Conservation (phyloP, 2,888 invertebrate species). For the Hirtodrosophila histrioides region DNA sequence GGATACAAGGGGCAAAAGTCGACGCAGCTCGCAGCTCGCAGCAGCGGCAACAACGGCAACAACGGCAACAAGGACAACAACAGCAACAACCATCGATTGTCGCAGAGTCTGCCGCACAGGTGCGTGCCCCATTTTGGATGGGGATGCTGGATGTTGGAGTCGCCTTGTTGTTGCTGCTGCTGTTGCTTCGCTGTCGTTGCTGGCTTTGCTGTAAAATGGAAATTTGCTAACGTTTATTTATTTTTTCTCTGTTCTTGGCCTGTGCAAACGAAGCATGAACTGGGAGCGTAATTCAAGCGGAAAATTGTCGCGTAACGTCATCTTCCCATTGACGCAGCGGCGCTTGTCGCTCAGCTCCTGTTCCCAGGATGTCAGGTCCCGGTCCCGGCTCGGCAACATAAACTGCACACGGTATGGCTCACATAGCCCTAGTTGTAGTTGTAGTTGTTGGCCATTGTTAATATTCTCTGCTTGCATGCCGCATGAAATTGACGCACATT, state of each 20-base stretch:
- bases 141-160: constrained; percentile 26
- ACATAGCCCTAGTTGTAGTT: constrained; percentile 56
- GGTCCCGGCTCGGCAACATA: constrained; percentile 34
- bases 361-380: constrained; percentile 21
- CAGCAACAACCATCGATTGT: constrained; percentile 62
- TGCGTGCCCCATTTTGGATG: constrained; percentile 51
- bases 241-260: constrained; percentile 57
- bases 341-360: constrained; percentile 47
- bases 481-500: constrained; percentile 68
- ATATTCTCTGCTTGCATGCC: constrained; percentile 59
- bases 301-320: constrained; percentile 81
- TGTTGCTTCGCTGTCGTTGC: constrained; percentile 33
- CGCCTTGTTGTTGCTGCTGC: constrained; percentile 25
- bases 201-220: constrained; percentile 70
- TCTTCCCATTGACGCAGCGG: constrained; percentile 65
- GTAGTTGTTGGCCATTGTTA: constrained; percentile 62
- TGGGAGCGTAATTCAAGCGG: constrained; percentile 81
- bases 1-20: constrained; percentile 46
- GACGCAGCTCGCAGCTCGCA: constrained; percentile 2
- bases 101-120: constrained; percentile 65
- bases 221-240: constrained; percentile 79
- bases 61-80: constrained; percentile 40
- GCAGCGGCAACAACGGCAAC: constrained; percentile 22
- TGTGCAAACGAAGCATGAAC: constrained; percentile 82
- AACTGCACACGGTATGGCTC: constrained; percentile 62